Conservation (phyloP, 1,140 invertebrate species). For the Diplogasteroides magnus region DNA sequence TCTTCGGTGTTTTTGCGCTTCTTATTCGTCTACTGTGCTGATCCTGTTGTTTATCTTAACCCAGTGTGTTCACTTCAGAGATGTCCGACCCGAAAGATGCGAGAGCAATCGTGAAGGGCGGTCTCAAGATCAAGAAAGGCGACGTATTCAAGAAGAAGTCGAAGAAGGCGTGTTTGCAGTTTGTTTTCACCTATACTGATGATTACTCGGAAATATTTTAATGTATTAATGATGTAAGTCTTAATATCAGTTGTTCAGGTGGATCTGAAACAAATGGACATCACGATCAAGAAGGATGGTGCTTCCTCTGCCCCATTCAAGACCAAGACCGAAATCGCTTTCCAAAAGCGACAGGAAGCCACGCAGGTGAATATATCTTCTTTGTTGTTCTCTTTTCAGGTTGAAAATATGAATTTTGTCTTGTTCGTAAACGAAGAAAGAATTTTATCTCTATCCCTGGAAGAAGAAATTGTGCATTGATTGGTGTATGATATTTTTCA, state of each 20-base stretch:
- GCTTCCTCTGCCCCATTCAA: slow-evolving; percentile 27
- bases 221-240: too few relatives aligned
- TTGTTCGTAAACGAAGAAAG: too few relatives aligned
- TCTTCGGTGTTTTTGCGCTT: too few relatives aligned
- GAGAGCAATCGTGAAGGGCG: slow-evolving; percentile 38
- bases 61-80: background rate
- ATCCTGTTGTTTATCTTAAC: too few relatives aligned
- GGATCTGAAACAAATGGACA: slow-evolving; percentile 45
- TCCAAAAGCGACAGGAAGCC: slow-evolving; percentile 45
- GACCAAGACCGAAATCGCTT: slow-evolving; percentile 50
- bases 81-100: background rate
- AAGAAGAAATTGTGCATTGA: too few relatives aligned
- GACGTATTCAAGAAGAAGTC: slow-evolving; percentile 43
- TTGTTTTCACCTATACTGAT: background rate
- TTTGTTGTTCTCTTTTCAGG: too few relatives aligned
- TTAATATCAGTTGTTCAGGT: too few relatives aligned
- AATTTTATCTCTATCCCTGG: too few relatives aligned
- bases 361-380: slow-evolving; percentile 31
- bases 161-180: slow-evolving; percentile 8
- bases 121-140: slow-evolving; percentile 50
- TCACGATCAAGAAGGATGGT: slow-evolving; percentile 53
- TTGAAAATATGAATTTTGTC: too few relatives aligned
- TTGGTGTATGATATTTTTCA: too few relatives aligned
- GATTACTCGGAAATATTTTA: too few relatives aligned
- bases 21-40: too few relatives aligned